Conservation (phyloP, 2,113 vertebrate species). For the Polyodon spathula region DNA sequence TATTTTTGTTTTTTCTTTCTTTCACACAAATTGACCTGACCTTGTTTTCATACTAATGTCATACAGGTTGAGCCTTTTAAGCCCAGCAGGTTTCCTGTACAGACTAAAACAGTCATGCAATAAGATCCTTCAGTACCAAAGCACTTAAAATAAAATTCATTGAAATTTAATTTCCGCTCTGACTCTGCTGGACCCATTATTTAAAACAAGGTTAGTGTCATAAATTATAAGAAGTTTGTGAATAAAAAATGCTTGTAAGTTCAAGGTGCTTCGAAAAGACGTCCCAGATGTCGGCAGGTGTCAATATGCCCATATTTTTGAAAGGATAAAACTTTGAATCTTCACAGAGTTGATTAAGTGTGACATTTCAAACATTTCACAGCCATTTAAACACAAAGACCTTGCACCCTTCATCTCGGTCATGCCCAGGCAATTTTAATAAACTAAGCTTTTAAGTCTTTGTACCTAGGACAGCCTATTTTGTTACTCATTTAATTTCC, state of each 20-base stretch:
- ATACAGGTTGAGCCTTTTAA: slow-evolving; percentile 51
- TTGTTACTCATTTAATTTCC: no score
- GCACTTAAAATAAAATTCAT: slow-evolving; percentile 35
- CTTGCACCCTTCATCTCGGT: no score
- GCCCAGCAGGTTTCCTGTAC: slow-evolving; percentile 12
- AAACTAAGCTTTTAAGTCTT: neutral
- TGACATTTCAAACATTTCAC: slow-evolving; percentile 5
- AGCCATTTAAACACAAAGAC: neutral
- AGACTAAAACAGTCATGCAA: slow-evolving; percentile 44
- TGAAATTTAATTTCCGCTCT: neutral
- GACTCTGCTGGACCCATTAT: neutral
- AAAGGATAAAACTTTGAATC: neutral
- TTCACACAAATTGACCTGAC: slow-evolving; percentile 35
- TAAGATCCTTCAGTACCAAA: slow-evolving; percentile 42
- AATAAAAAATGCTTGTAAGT: neutral
- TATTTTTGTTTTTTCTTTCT: slow-evolving; percentile 15
- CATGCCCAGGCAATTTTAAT: neutral
- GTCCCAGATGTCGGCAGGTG: neutral
- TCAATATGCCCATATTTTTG: neutral
- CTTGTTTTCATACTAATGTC: slow-evolving; percentile 45
- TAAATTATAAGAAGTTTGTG: neutral
- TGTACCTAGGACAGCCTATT: no score
- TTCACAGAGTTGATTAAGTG: neutral
- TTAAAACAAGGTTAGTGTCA: neutral
- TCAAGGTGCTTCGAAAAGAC: neutral